Conservation (phyloP, 2,113 vertebrate genomes). For the Mobula hypostoma region DNA sequence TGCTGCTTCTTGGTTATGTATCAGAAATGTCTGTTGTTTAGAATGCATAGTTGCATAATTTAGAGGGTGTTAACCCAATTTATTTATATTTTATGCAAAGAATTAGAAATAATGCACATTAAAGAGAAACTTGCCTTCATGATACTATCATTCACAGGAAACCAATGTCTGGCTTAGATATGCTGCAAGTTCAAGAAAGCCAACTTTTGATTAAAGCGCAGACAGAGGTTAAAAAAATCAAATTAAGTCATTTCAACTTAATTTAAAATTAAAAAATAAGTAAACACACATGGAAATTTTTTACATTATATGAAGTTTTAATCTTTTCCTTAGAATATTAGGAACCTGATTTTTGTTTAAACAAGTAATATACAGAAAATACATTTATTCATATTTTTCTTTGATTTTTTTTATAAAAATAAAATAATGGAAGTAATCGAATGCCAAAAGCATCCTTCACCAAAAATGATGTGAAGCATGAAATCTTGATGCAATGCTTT, state of each 20-base stretch:
- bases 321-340: constrained; percentile 51
- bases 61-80: neutral
- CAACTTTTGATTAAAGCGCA: constrained; percentile 43
- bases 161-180: constrained; percentile 43
- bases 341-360: constrained; percentile 49
- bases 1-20: neutral
- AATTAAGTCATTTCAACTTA: constrained; percentile 43
- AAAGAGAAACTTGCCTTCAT: neutral
- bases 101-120: neutral
- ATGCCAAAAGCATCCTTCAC: constrained; percentile 46
- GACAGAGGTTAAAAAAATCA: constrained; percentile 45
- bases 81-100: constrained; percentile 11
- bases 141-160: constrained; percentile 48
- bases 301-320: constrained; percentile 43
- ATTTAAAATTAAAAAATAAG: constrained; percentile 44
- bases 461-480: constrained; percentile 47
- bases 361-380: constrained; percentile 50
- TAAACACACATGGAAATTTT: constrained; percentile 27
- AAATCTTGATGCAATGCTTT: constrained; percentile 49
- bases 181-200: constrained; percentile 46
- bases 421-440: constrained; percentile 45
- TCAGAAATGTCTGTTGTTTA: neutral
- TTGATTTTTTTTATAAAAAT: constrained; percentile 52
- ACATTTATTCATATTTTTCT: constrained; percentile 51
- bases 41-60: neutral